Evolutionary conservation across 2,113 vertebrate genomes (phyloP).

Genomic region (Chaetura pelagica): DNA sequence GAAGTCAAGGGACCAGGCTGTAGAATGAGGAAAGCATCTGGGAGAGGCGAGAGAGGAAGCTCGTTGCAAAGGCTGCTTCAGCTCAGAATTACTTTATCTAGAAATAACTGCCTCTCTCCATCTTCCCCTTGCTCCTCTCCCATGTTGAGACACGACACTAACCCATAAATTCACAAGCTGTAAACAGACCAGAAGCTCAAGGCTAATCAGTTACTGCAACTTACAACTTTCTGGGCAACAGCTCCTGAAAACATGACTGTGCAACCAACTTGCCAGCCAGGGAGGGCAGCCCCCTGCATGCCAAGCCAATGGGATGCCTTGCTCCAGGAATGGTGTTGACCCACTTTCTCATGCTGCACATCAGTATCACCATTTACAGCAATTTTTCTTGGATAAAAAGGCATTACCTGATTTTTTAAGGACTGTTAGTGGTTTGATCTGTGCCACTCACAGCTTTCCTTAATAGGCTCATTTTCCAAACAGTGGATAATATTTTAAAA

Average conservation of each 20-base stretch:
- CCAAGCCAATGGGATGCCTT: not conserved
- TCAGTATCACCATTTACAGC: not conserved
- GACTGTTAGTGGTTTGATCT: not conserved
- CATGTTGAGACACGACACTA: not conserved
- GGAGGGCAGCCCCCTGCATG: accelerated
- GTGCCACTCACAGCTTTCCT: not conserved
- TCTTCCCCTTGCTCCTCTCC: not conserved
- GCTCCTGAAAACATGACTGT: not conserved
- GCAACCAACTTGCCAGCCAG: not conserved
- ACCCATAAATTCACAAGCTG: not conserved
- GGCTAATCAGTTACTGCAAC: not conserved
- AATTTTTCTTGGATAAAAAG: not conserved
- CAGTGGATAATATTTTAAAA: not conserved
- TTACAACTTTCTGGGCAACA: not conserved
- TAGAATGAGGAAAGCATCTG: not conserved
- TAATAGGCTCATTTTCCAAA: not conserved
- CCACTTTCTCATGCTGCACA: not conserved
- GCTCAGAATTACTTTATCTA: not conserved
- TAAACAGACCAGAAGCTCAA: not conserved
- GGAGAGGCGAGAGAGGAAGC: not conserved
- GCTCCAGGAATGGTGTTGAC: not conserved
- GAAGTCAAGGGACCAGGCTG: not conserved
- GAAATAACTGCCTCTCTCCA: not conserved
- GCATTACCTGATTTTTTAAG: not conserved
- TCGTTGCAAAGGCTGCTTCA: not conserved